A percentile compares a stretch with the other conserved stretches of the same genome.
Conservation (phyloP, 2,797 vertebrate species). For the Garrulus glandarius region DNA sequence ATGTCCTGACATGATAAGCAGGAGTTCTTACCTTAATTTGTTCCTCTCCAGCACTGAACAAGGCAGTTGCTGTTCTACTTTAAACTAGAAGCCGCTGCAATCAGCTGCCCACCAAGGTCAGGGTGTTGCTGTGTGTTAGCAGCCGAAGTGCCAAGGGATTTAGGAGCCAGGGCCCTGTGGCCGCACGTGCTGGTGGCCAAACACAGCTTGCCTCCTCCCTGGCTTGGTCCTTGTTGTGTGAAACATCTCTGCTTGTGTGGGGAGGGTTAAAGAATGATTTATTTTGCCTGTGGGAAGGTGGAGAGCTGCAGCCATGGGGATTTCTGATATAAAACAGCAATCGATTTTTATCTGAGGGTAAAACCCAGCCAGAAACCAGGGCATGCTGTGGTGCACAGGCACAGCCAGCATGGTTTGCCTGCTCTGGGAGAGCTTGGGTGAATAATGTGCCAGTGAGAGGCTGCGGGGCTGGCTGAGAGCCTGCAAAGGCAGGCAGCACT, state of each 20-base stretch:
- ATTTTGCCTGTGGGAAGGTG: neutral
- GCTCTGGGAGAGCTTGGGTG: neutral
- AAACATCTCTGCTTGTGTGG: rapidly evolving
- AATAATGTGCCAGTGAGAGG: neutral
- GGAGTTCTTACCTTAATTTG: neutral
- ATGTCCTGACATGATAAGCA: rapidly evolving
- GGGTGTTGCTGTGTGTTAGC: neutral
- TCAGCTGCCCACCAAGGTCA: neutral
- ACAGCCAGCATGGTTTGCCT: neutral
- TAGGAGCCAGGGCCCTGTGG: rapidly evolving
- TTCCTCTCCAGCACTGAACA: neutral
- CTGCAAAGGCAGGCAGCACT: neutral
- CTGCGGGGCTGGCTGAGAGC: neutral
- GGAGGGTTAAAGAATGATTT: neutral
- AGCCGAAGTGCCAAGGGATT: neutral
- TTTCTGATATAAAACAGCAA: neutral
- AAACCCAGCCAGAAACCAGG: neutral
- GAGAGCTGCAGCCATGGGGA: neutral
- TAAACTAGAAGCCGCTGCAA: neutral
- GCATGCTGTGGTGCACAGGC: rapidly evolving
- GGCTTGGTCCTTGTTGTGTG: neutral
- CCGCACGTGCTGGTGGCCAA: rapidly evolving
- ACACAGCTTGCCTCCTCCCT: neutral
- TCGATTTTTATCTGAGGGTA: neutral
- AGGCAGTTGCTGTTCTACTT: neutral